Conservation (phyloP, 2,797 vertebrate species). For the Cynodonichthys magdalenae region DNA sequence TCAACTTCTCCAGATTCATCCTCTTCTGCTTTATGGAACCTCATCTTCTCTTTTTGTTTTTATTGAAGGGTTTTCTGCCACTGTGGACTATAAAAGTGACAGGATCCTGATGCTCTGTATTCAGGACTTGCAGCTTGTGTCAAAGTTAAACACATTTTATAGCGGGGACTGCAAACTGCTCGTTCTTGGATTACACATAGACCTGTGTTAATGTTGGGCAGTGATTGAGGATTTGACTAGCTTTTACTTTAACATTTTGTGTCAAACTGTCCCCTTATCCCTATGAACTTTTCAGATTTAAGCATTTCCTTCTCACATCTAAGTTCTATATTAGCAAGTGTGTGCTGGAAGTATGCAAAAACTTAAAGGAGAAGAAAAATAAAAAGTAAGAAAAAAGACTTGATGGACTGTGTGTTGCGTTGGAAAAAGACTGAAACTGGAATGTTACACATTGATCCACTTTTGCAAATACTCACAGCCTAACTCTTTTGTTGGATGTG, state of each 20-base stretch:
- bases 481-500: conserved; percentile 20
- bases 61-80: conserved; percentile 21
- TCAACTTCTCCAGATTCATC: conserved; percentile 33
- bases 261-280: conserved; percentile 24
- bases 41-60: conserved; percentile 24
- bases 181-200: conserved; percentile 28
- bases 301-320: conserved; percentile 20
- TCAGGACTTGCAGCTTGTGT: conserved; percentile 28
- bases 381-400: conserved; percentile 11
- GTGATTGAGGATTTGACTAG: conserved; percentile 31
- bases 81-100: conserved; percentile 28
- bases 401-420: conserved; percentile 21
- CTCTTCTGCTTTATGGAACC: conserved; percentile 33
- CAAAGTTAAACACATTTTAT: conserved; percentile 11
- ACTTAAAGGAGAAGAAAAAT: conserved; percentile 18
- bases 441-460: conserved; percentile 26
- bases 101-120: conserved; percentile 18
- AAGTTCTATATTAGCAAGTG: conserved; percentile 14
- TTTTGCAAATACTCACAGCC: conserved; percentile 30
- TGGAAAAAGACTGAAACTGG: conserved; percentile 35
- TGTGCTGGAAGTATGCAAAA: conserved; percentile 27
- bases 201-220: conserved; percentile 20
- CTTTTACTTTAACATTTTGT: conserved; percentile 32
- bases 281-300: conserved; percentile 9
- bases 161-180: conserved; percentile 19